Conservation (phyloP, 2,888 invertebrate species). For the Himalopsyche japonica region DNA sequence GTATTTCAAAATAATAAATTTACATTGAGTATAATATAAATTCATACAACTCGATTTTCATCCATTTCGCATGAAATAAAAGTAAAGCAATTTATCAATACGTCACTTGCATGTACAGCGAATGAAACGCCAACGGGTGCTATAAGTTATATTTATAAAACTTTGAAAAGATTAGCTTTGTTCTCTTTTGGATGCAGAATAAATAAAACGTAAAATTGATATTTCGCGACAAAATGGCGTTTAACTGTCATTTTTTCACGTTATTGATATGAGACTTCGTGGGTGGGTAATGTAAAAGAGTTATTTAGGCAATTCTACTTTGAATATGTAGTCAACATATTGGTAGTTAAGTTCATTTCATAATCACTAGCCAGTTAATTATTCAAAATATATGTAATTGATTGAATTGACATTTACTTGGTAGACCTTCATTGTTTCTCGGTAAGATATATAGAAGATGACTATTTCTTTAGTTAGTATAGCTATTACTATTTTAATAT, state of each 20-base stretch:
- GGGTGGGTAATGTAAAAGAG: too few relatives aligned
- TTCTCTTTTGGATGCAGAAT: not conserved
- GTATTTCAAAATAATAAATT: not conserved
- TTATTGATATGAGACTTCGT: too few relatives aligned
- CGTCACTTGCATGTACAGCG: not conserved
- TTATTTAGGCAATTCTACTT: too few relatives aligned
- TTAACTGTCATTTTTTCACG: not conserved
- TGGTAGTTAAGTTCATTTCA: too few relatives aligned
- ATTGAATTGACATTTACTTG: too few relatives aligned
- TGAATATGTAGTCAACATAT: too few relatives aligned
- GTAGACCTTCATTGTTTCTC: too few relatives aligned
- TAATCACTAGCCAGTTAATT: too few relatives aligned
- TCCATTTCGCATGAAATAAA: not conserved
- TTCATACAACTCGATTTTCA: not conserved
- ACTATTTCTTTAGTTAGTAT: too few relatives aligned
- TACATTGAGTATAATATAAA: not conserved
- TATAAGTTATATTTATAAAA: not conserved
- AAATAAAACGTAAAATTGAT: not conserved
- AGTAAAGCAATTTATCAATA: not conserved
- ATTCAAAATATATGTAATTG: too few relatives aligned
- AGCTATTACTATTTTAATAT: too few relatives aligned
- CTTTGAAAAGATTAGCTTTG: not conserved
- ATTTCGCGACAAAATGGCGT: not conserved
- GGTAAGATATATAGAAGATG: too few relatives aligned
- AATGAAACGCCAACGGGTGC: not conserved